Percentiles rank a stretch among this genome's conserved stretches.
Conservation (phyloP, 2,113 vertebrate genomes). For the Vulpes vulpes region DNA sequence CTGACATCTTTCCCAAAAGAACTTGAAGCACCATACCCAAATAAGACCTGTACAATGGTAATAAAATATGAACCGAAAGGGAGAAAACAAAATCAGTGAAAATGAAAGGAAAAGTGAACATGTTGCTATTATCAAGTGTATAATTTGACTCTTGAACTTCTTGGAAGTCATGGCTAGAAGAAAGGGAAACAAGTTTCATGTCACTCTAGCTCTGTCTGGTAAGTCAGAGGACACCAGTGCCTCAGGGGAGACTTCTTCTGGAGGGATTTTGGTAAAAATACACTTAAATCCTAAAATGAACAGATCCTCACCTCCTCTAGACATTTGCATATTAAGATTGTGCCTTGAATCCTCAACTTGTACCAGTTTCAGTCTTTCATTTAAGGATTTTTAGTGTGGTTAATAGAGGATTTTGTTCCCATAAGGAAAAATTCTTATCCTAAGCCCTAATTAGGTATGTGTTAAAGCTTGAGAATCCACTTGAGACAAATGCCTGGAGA, state of each 20-base stretch:
- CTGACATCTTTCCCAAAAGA: constrained; percentile 25
- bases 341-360: not conserved
- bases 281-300: not conserved
- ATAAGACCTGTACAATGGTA: not conserved
- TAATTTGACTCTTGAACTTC: not conserved
- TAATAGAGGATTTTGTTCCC: constrained; percentile 38
- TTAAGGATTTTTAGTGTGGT: constrained; percentile 17
- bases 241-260: not conserved
- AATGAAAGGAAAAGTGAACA: not conserved
- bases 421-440: constrained; percentile 38
- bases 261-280: not conserved
- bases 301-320: not conserved
- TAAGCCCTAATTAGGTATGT: constrained; percentile 30
- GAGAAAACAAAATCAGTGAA: not conserved
- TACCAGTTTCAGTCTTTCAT: constrained; percentile 5
- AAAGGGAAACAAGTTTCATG: not conserved
- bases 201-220: not conserved
- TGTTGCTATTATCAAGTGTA: not conserved
- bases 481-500: constrained; percentile 40
- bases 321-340: not conserved
- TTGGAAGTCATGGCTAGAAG: not conserved
- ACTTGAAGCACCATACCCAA: constrained; percentile 22
- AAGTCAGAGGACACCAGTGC: not conserved
- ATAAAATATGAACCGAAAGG: constrained; percentile 50
- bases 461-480: constrained; percentile 49